A percentile compares a stretch with the other conserved stretches of the same genome.
Evolutionary conservation across 1,140 invertebrate species (phyloP).

Genomic region (Chymomyza costata): DNA sequence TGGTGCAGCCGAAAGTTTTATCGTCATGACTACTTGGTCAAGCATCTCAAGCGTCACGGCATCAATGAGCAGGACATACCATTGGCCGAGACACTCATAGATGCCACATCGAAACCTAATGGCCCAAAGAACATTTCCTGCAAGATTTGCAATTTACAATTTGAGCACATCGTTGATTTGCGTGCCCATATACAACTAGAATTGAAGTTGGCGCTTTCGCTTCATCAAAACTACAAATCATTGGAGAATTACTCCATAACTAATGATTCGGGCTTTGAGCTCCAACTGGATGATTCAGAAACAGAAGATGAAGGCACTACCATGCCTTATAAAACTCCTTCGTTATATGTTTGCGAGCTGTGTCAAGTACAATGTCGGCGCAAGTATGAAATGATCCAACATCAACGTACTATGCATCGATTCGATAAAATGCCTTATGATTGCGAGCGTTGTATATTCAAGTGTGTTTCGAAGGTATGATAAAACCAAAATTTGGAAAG

Average conservation of each 20-base stretch:
- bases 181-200: constrained; percentile 53
- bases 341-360: constrained; percentile 74
- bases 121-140: constrained; percentile 55
- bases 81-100: constrained; percentile 56
- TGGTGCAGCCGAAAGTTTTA: constrained; percentile 78
- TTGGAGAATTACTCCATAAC: constrained; percentile 63
- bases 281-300: constrained; percentile 63
- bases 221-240: constrained; percentile 47
- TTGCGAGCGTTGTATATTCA: constrained; percentile 62
- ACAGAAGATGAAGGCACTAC: constrained; percentile 49
- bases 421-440: constrained; percentile 65
- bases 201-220: constrained; percentile 44
- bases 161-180: constrained; percentile 46
- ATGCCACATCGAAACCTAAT: constrained; percentile 52
- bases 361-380: constrained; percentile 76
- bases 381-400: constrained; percentile 66
- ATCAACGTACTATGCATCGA: constrained; percentile 60
- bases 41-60: constrained; percentile 60
- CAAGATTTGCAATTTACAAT: constrained; percentile 58
- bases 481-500: no score
- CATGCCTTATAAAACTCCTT: constrained; percentile 7
- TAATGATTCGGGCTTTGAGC: constrained; percentile 58
- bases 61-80: constrained; percentile 52
- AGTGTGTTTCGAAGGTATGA: constrained; percentile 64
- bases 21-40: constrained; percentile 75